These are phyloP conservation scores for Gortyna flavago DNA, from an alignment of 2,888 invertebrate species.

Conservation along the genomic window DNA sequence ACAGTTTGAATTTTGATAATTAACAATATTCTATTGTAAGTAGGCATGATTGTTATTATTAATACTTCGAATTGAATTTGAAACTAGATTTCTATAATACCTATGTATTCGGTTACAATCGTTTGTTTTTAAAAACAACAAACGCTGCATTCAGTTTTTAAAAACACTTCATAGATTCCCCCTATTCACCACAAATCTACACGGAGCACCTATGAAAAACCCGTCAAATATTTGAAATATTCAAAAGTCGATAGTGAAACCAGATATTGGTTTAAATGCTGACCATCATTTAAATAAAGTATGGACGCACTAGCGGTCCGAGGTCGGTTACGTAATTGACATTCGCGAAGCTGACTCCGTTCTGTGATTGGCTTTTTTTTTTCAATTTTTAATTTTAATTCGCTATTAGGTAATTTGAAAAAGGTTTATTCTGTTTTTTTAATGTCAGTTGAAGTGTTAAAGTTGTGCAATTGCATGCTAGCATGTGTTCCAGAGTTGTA, in stretches of 20 bases:
- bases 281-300: conserved; percentile 48
- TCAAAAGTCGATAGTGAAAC: conserved; percentile 50
- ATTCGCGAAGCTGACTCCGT: conserved; percentile 23
- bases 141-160: neutral
- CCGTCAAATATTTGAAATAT: conserved; percentile 47
- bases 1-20: neutral
- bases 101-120: neutral
- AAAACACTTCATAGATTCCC: neutral
- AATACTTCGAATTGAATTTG: neutral
- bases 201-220: conserved; percentile 9
- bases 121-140: neutral
- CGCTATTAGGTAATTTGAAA: conserved; percentile 13
- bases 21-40: neutral
- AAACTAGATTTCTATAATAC: too few relatives aligned
- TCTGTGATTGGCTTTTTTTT: conserved; percentile 36
- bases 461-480: conserved; percentile 49
- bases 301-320: conserved; percentile 26
- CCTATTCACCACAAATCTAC: conserved; percentile 26
- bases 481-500: conserved; percentile 24
- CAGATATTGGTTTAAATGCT: conserved; percentile 53
- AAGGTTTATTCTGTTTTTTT: conserved; percentile 15
- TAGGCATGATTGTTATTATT: neutral
- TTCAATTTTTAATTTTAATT: conserved; percentile 34
- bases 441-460: conserved; percentile 11
- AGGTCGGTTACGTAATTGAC: conserved; percentile 38